phyloP scores from a whole-genome alignment of 2,797 vertebrate species.

The Nannoperca obscura region DNA sequence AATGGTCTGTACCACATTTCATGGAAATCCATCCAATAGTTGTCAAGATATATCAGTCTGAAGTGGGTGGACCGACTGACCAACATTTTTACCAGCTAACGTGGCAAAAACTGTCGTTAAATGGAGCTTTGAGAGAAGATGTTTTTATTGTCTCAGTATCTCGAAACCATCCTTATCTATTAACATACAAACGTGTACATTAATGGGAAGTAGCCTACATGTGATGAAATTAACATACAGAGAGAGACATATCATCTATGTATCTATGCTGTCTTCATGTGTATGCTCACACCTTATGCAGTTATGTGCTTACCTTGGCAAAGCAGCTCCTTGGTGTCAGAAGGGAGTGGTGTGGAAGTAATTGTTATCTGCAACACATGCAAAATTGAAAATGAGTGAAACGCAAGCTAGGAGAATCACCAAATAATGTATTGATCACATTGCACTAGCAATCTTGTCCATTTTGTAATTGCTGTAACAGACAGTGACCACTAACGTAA shows the following conservation, averaged over 20 bases:
- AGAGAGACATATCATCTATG: slow-evolving; percentile 8
- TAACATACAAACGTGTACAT: not conserved
- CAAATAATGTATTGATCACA: slow-evolving; percentile 76
- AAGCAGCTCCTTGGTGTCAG: slow-evolving; percentile 37
- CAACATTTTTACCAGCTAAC: not conserved
- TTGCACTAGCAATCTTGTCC: slow-evolving; percentile 32
- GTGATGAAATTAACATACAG: slow-evolving; percentile 12
- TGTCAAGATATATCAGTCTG: not conserved
- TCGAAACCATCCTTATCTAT: not conserved
- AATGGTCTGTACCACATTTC: not conserved
- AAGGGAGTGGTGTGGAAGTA: slow-evolving; percentile 21
- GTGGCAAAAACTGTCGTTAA: not conserved
- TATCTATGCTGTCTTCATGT: slow-evolving; percentile 1
- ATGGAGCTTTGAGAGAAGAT: not conserved
- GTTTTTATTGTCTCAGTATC: not conserved
- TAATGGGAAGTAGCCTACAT: not conserved
- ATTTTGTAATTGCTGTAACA: slow-evolving; percentile 41
- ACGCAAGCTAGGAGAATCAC: slow-evolving; percentile 70
- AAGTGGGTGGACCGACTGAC: not conserved
- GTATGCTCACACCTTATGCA: slow-evolving; percentile 17
- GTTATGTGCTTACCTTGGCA: slow-evolving; percentile 71
- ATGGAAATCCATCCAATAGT: not conserved
- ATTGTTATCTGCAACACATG: slow-evolving; percentile 68
- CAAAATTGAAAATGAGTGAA: slow-evolving; percentile 75
- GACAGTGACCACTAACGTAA: not conserved